Evolutionary conservation across 2,888 invertebrate species (phyloP), one percentile per base, ranked within the genome.

Genomic region (Mythimna lalbum): DNA sequence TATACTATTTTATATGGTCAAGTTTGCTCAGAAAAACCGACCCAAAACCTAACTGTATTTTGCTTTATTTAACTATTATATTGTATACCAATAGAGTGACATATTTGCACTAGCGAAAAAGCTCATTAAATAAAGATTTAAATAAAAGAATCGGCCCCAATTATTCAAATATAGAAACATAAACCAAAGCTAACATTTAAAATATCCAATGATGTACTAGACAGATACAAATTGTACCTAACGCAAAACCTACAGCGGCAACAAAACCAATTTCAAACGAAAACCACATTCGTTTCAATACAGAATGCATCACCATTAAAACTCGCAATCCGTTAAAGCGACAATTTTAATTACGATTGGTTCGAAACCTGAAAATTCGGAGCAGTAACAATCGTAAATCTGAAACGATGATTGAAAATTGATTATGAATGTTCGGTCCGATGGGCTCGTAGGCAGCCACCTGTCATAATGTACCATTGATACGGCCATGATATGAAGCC

Each of bases 361-460:
- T 31, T 23, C n/a, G 62, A 17, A 23, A 53, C 47, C n/a, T 49
- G 31, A 62, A 47, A 62, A 17, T 47, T 69, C n/a, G 14, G 19
- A 43, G 14, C 21, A 57, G 36, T 39, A 27, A 47, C 36, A 23
- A 27, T 17, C 27, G 31, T 47, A 36, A 62, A 57, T 31, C 17
- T 17, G 17, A n/a, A 53, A 61, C 17, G 17, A 52, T 57, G 7
- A 77, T 69, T 56, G 12, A 49, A n/a, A n/a, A 49, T 73, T 23
- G n/a, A n/a, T 21, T 21, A 55, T 69, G 5, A n/a, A 31, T 43
- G n/a, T 10, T 31, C 55, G 52, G 14, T 12, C 27, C 14, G 39
- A 14, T 14, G 39, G 17, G 43, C n/a, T 17, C 36, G 19, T 10
- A 31, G 14, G 21, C 27, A 47, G 36, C 19, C 12, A 1, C 1